A percentile compares a stretch with the other conserved stretches of the same genome.
Conservation (phyloP, 2,113 vertebrate genomes). For the Oplegnathus fasciatus region DNA sequence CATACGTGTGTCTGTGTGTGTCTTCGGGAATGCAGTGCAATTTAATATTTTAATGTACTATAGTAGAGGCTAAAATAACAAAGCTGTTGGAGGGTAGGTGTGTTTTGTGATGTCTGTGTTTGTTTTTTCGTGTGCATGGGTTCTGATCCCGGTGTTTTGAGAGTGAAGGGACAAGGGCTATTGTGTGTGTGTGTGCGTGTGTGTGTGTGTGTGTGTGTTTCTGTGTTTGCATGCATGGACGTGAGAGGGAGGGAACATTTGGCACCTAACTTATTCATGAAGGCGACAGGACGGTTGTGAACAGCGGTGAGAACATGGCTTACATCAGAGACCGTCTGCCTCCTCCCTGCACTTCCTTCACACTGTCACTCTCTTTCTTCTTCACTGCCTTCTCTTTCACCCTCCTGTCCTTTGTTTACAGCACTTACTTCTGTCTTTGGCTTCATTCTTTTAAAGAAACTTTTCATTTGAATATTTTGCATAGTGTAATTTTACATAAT, state of each 20-base stretch:
- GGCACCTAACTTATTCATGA: conserved; percentile 80
- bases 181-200: conserved; percentile 14
- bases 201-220: conserved; percentile 14
- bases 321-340: conserved; percentile 76
- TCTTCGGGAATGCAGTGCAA: neutral
- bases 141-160: neutral
- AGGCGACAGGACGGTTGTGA: conserved; percentile 76
- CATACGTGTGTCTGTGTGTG: conserved; percentile 16
- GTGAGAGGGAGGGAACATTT: conserved; percentile 75
- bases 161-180: conserved; percentile 8
- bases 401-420: conserved; percentile 31
- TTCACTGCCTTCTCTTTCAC: conserved; percentile 36
- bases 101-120: neutral
- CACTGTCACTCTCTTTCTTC: conserved; percentile 62
- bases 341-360: conserved; percentile 64
- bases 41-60: conserved; percentile 15
- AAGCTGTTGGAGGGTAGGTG: conserved; percentile 14
- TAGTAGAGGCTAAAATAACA: neutral
- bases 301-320: conserved; percentile 73
- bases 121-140: neutral
- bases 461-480: neutral
- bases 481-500: neutral
- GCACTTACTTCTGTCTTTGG: neutral
- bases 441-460: neutral
- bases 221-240: conserved; percentile 38